These are phyloP conservation scores for Rafetus swinhoei DNA, from an alignment of 2,113 vertebrate genomes.

Conservation along the genomic window DNA sequence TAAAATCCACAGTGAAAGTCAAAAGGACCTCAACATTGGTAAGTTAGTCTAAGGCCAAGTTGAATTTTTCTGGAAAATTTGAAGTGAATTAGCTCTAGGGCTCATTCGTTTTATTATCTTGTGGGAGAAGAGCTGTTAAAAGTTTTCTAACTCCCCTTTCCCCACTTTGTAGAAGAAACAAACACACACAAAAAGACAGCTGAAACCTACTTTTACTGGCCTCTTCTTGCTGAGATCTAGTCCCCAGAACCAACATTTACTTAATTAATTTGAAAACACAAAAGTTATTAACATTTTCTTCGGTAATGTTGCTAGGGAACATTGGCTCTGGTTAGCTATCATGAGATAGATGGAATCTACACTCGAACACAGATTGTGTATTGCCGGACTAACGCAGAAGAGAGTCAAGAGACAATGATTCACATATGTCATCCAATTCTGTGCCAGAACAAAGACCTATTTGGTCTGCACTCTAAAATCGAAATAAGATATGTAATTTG, in stretches of 20 bases:
- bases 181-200: not conserved
- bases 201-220: not conserved
- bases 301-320: not conserved
- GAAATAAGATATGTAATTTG: too few species aligned
- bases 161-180: not conserved
- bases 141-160: not conserved
- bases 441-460: not conserved
- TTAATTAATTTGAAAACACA: not conserved
- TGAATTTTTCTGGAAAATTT: not conserved
- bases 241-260: not conserved
- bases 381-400: not conserved
- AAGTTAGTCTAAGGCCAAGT: not conserved
- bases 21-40: not conserved
- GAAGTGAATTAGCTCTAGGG: not conserved
- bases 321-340: not conserved
- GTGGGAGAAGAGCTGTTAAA: not conserved
- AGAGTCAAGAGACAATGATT: not conserved
- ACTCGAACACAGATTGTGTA: not conserved
- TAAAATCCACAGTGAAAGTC: not conserved
- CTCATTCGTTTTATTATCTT: slow-evolving; percentile 14
- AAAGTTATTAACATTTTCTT: not conserved
- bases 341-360: not conserved
- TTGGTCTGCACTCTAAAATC: too few species aligned
- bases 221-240: not conserved
- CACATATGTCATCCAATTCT: not conserved